A percentile compares a stretch with the other conserved stretches of the same genome.
These are phyloP conservation scores for Hydractinia symbiolongicarpus DNA, from an alignment of 30 jellyfish, hydroid and myxozoan species.

Conservation along the genomic window DNA sequence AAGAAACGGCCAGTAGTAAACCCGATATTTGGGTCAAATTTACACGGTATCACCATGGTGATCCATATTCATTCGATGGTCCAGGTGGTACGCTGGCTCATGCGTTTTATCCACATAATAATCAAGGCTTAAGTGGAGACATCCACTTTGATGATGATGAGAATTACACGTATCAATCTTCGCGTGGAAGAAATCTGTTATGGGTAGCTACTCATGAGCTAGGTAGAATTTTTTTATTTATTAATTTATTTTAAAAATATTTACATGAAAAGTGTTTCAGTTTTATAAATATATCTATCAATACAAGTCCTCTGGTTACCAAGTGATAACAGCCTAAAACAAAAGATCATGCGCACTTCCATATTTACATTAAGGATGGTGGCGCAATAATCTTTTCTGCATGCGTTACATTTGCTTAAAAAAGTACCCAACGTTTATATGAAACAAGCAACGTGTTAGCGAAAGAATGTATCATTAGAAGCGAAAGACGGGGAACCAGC, in stretches of 20 bases:
- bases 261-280: no score
- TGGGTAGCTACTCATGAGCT: conserved; percentile 88
- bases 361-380: no score
- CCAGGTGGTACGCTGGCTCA: conserved; percentile 79
- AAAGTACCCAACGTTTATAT: no score
- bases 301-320: no score
- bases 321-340: no score
- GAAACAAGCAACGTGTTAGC: no score
- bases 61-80: conserved; percentile 62
- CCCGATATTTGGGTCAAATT: conserved; percentile 40
- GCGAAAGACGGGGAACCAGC: no score
- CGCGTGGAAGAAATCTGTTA: conserved; percentile 46
- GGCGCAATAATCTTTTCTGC: no score
- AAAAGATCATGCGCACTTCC: no score
- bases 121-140: conserved; percentile 53
- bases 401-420: no score
- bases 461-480: no score
- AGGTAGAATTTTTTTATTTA: conserved; percentile 4
- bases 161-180: conserved; percentile 20
- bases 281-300: no score
- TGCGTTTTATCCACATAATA: conserved; percentile 60
- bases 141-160: conserved; percentile 76
- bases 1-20: conserved; percentile 25
- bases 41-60: conserved; percentile 45
- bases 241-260: background rate